phyloP scores from a whole-genome alignment of 2,797 vertebrate genomes.

The Gymnopithys bicolor region DNA sequence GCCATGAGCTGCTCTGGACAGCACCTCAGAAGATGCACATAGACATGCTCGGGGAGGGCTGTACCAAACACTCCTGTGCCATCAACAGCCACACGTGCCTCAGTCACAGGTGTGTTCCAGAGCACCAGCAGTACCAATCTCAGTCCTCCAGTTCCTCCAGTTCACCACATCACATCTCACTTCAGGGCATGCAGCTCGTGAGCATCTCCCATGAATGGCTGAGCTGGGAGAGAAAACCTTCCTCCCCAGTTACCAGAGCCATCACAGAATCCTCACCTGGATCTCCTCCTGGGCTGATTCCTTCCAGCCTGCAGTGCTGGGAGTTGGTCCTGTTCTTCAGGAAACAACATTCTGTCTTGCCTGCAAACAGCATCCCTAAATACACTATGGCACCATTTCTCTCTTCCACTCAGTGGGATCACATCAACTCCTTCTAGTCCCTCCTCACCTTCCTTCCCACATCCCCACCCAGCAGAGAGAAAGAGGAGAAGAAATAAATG shows the following conservation, averaged over 20 bases:
- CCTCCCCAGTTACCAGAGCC: background rate
- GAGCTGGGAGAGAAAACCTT: background rate
- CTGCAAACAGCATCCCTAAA: background rate
- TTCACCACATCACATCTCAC: background rate
- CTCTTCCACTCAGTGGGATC: background rate
- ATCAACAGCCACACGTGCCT: fast-evolving
- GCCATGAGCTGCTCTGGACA: fast-evolving
- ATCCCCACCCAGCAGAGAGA: background rate
- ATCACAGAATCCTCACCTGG: background rate
- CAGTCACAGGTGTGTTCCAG: fast-evolving
- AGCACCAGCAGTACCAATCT: background rate
- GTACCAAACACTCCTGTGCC: fast-evolving
- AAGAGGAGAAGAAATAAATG: fast-evolving
- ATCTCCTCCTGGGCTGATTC: background rate
- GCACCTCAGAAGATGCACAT: fast-evolving
- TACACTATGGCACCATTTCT: background rate
- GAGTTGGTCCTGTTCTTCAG: background rate
- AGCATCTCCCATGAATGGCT: fast-evolving
- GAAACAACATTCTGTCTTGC: background rate
- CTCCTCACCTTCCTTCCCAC: background rate
- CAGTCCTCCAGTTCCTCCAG: background rate
- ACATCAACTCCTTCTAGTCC: background rate
- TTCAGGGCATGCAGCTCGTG: background rate
- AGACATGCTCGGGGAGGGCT: fast-evolving
- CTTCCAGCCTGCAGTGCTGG: background rate